Base-by-base conservation (phyloP, 2,888 invertebrate species). In the Agriopis marginaria region DNA sequence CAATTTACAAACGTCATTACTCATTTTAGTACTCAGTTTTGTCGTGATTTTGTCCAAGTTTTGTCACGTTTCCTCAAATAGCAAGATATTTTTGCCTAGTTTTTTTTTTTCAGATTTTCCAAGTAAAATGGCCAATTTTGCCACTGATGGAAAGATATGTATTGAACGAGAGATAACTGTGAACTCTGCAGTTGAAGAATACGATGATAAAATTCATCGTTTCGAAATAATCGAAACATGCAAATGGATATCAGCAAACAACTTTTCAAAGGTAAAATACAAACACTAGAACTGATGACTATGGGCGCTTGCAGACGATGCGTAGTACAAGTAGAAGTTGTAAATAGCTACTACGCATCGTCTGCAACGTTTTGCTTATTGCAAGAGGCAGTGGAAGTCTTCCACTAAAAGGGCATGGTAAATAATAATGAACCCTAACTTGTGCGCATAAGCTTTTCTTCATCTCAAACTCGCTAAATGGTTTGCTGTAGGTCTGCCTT, bases 401-500 rank as follows among this genome's bases (percentile, higher is more conserved):
- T 23, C 17, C 17, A 23, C 17, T 23, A 32, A 32, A 5, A 32
- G 32, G 32, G 32, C 32, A 32, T 3, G 4, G 32, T 32, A 32
- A 32, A 32, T 32, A 32, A 5, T 3, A 32, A 5, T 32, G 32
- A 32, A 32, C 32, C 3, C 32, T 32, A 32, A 3, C 32, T 32
- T 32, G 32, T 32, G 54, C 23, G 11, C 7, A 51, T 3, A 23
- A 23, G 0, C 0, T 53, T 12, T 6, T 39, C 8, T 32, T 5
- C 8, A 42, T 10, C 42, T 44, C 17, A 3, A 17, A 56, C 17
- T 44, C 7, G 44, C 6, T 44, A 9, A 55, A 9, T 11, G 60
- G 69, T 42, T 54, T 40, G 77, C 74, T 66, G 40, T 81, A 98
- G 98, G 96, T 98, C 47, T 98, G 98, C 75, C 93, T 99, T 54